Evolutionary conservation across 1,140 invertebrate species (phyloP), one percentile per base, ranked within the genome.

Genomic region (Andricus grossulariae): DNA sequence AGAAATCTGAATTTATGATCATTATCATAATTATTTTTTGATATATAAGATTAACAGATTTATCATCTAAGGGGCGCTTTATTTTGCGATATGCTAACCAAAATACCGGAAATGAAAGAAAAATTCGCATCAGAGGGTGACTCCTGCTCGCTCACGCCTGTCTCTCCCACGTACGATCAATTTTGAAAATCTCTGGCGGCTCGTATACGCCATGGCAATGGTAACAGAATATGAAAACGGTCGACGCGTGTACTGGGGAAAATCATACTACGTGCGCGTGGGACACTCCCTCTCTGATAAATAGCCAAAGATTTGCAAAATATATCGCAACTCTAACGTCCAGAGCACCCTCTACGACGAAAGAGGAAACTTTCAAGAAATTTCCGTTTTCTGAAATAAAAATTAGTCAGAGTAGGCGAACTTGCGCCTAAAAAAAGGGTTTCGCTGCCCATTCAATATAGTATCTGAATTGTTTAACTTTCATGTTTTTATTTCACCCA

Each of bases 241-340:
- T 79, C 77, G 77, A 77, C 51, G 32, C 51, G 50, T 25, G 25
- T 32, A 32, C 80, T 76, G 76, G 80, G 80, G 74, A 78, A 82
- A 81, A 82, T 76, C 79, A 76, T 71, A 71, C 52, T 72, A 72
- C 73, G 80, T 80, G 81, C 80, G 78, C 80, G 77, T 80, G 84
- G 77, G 84, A 81, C 66, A 72, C 71, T 71, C 39, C 57, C 52
- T 50, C 21, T 70, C 75, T 86, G 85, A 86, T 86, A 85, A 85
- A 86, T 85, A 86, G 85, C 79, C 66, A 84, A 86, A 84, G 83
- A 86, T 86, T 86, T 85, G 82, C 82, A 84, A 83, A 84, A 86
- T 84, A 83, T 83, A 85, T 85, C 80, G 82, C 77, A 54, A 71
- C 71, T 25, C 51, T 74, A 76, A 75, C 52, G 74, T 32, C 74